A percentile compares a stretch with the other conserved stretches of the same genome.
Evolutionary conservation across 2,888 invertebrate species (phyloP).

Genomic region (Uropetala carovei): DNA sequence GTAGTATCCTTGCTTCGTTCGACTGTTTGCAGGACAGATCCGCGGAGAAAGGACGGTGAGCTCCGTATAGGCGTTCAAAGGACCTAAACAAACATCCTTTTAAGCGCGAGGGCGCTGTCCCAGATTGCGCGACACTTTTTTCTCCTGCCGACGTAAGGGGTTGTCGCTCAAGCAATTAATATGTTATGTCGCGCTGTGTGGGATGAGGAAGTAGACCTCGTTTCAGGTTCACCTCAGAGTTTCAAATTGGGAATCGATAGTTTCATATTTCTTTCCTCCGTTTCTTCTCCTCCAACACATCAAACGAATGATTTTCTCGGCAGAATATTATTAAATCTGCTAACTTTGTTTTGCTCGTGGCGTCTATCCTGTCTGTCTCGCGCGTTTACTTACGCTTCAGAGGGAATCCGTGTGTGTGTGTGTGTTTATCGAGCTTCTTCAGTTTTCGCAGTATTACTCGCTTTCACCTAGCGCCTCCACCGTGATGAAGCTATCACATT

Average conservation of each 20-base stretch:
- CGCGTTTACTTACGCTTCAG: too few relatives aligned
- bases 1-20: neutral
- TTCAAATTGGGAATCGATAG: neutral
- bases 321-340: too few relatives aligned
- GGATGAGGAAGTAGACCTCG: neutral
- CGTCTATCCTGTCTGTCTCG: too few relatives aligned
- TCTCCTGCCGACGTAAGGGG: neutral
- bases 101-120: neutral
- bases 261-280: too few relatives aligned
- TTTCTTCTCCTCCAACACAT: too few relatives aligned
- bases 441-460: too few relatives aligned
- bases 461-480: too few relatives aligned
- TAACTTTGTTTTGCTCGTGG: too few relatives aligned
- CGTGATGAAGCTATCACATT: too few relatives aligned
- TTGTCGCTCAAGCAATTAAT: neutral
- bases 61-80: neutral
- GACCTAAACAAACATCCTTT: slow-evolving; percentile 25
- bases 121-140: neutral
- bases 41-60: neutral
- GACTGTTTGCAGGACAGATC: neutral
- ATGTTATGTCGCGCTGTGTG: neutral
- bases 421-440: too few relatives aligned
- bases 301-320: too few relatives aligned
- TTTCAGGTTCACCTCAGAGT: neutral
- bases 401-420: too few relatives aligned